Evolutionary conservation across 2,113 vertebrate genomes (phyloP).

Genomic region (Indicator maculatus): DNA sequence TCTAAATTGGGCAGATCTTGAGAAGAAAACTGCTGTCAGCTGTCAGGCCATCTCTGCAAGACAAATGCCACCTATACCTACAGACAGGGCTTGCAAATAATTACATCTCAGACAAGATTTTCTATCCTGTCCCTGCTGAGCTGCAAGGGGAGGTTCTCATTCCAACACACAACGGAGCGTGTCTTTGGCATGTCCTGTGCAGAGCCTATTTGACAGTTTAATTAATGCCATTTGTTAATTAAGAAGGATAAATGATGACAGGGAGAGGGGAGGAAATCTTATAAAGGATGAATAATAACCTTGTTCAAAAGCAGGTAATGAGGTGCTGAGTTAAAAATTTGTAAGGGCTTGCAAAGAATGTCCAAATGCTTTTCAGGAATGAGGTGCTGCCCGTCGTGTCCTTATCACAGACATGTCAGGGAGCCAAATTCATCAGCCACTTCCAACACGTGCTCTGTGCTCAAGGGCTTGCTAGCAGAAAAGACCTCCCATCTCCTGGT

Average conservation of each 20-base stretch:
- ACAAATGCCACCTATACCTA: conserved; percentile 1
- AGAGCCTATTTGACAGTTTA: conserved; percentile 44
- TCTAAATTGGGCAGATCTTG: not conserved
- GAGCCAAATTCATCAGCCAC: not conserved
- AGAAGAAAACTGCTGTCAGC: not conserved
- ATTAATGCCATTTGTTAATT: conserved; percentile 66
- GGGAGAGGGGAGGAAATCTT: conserved; percentile 29
- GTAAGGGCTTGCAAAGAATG: conserved; percentile 3
- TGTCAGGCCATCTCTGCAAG: conserved; percentile 1
- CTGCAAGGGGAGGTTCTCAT: not conserved
- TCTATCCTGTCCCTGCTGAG: not conserved
- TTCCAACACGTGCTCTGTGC: not conserved
- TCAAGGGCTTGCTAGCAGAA: not conserved
- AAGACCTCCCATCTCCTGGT: not conserved
- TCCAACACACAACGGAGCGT: not conserved
- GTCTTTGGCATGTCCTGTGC: not conserved
- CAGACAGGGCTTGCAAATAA: not conserved
- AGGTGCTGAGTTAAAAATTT: conserved; percentile 17
- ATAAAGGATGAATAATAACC: conserved; percentile 46
- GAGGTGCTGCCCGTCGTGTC: not conserved
- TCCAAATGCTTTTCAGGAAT: conserved; percentile 42
- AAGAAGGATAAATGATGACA: conserved; percentile 53
- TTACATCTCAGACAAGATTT: conserved; percentile 3
- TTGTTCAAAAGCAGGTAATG: conserved; percentile 45
- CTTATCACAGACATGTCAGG: not conserved